Conservation (phyloP, 2,888 invertebrate species). For the Pandemis corylana region DNA sequence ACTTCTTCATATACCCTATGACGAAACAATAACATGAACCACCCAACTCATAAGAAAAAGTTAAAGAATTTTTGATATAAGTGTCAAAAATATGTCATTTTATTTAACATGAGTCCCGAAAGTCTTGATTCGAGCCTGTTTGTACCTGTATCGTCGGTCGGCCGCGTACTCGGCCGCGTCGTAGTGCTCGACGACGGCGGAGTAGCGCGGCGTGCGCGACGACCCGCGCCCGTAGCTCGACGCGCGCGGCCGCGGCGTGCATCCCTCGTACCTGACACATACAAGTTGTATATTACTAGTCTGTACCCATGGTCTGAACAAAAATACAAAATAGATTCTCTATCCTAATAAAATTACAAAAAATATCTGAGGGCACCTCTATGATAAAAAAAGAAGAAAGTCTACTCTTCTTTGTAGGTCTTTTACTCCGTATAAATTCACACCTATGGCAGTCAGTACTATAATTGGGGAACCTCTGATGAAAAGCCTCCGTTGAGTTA, state of each 20-base stretch:
- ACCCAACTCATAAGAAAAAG: not conserved
- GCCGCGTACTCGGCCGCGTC: conserved; percentile 79
- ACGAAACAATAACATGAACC: conserved; percentile 25
- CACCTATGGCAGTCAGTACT: too few species aligned
- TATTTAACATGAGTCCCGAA: too few species aligned
- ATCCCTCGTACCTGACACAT: conserved; percentile 66
- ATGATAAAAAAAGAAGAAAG: too few species aligned
- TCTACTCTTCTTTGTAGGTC: too few species aligned
- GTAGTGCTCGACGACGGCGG: conserved; percentile 74
- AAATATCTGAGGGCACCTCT: too few species aligned
- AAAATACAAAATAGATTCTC: too few species aligned
- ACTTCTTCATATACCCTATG: conserved; percentile 78
- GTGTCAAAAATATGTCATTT: not conserved
- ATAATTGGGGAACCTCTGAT: too few species aligned
- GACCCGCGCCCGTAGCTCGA: conserved; percentile 75
- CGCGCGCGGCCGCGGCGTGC: conserved; percentile 79
- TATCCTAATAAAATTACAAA: too few species aligned
- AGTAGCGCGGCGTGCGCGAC: conserved; percentile 73
- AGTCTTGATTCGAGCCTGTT: not conserved
- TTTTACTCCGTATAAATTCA: too few species aligned
- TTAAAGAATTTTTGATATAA: not conserved
- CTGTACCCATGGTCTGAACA: too few species aligned
- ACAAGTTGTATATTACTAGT: not conserved
- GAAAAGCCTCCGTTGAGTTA: too few species aligned
- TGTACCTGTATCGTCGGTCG: conserved; percentile 80